A percentile compares a stretch with the other conserved stretches of the same genome.
Conservation (phyloP, 1,140 invertebrate species). For the Drosophila bipectinata region DNA sequence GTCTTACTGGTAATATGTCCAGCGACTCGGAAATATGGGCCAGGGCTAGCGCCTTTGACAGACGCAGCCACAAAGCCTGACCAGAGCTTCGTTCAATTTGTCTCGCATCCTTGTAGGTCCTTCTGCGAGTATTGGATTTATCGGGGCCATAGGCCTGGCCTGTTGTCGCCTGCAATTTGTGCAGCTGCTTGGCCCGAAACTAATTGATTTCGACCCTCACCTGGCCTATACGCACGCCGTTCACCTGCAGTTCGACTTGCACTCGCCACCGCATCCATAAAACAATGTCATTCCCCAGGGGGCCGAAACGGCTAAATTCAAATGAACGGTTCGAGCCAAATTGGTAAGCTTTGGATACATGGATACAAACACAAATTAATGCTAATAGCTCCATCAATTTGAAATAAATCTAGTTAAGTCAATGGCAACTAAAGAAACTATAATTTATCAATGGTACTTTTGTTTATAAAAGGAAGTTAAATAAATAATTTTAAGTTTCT, state of each 20-base stretch:
- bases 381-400: background rate
- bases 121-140: conserved; percentile 27
- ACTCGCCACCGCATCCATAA: conserved; percentile 30
- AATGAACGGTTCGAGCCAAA: conserved; percentile 1
- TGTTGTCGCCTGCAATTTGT: conserved; percentile 49
- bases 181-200: conserved; percentile 38
- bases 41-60: conserved; percentile 49
- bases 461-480: no score
- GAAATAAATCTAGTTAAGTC: background rate
- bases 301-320: conserved; percentile 18
- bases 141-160: conserved; percentile 33
- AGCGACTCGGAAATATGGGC: conserved; percentile 41
- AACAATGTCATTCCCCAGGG: conserved; percentile 7
- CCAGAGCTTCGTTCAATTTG: conserved; percentile 39
- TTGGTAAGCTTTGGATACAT: background rate
- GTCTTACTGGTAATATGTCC: conserved; percentile 57
- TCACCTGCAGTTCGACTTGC: conserved; percentile 9
- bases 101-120: conserved; percentile 5
- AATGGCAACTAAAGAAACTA: background rate
- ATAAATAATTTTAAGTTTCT: no score
- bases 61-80: conserved; percentile 34
- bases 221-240: conserved; percentile 8
- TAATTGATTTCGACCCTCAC: conserved; percentile 38
- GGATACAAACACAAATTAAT: background rate
- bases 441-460: no score